Evolutionary conservation across 2,888 invertebrate genomes (phyloP), one percentile per base, ranked within the genome.

Genomic region (Volucella zonaria): DNA sequence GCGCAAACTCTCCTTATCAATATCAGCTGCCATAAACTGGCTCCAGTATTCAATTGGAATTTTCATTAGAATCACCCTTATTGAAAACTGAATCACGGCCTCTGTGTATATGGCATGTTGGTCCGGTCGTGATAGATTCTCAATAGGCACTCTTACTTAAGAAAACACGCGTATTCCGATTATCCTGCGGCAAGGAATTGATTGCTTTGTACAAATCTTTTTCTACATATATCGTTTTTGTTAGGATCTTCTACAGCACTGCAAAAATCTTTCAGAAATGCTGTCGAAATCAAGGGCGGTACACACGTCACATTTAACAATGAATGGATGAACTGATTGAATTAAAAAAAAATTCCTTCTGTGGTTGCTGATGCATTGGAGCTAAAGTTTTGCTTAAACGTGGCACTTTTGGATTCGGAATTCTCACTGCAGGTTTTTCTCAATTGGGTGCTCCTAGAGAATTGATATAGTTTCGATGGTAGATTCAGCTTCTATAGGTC

Each of bases 91-190:
- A 87, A 95, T 95, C 62, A 94, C 94, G 0, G 96, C 96, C 89
- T 97, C 97, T 0, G 93, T 94, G 86, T 96, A 94, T 92, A 97
- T 95, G 64, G 95, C 94, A 6, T 94, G 93, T 15, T 95, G 94
- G 87, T 95, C 94, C 0, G 95, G 95, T 90, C 96, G 96, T 0
- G 98, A 95, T 88, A 99, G 93, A 92, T 98, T 99, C 87, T 94
- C 94, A 23, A 95, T 93, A 0, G 97, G 96, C 99, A 99, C 99
- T 93, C 97, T 97, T 87, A 97, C 97, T 94, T 11, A 99, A 92
- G 92, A 96, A 99, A 0, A 99, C 98, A 70, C 99, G 93, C 0
- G 99, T 98, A 91, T 99, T 99, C 14, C 98, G 93, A 92, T 99
- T 99, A 0, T 99, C 96, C 88, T 95, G 95, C 10, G 99, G 99